Evolutionary conservation across 2,113 vertebrate species (phyloP).

Genomic region (Penelope pileata): DNA sequence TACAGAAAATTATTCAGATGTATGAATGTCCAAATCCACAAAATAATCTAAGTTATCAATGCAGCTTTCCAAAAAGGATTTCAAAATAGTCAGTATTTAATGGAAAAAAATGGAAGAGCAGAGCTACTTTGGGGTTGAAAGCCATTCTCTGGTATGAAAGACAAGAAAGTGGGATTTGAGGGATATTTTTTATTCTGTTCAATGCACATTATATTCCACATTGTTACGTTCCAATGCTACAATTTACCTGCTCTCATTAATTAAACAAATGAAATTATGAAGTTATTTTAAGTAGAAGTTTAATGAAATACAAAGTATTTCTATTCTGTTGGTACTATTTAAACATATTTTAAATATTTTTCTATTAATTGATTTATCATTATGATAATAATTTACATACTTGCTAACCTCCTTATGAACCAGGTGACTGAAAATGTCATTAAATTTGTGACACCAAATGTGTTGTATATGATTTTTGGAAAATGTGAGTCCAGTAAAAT

Average conservation of each 20-base stretch:
- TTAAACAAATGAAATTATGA: not conserved
- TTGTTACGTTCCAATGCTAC: not conserved
- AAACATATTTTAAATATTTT: not conserved
- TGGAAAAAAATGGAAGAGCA: not conserved
- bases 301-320: not conserved
- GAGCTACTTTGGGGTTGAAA: not conserved
- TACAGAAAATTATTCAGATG: not conserved
- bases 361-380: not conserved
- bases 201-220: not conserved
- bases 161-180: not conserved
- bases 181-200: not conserved
- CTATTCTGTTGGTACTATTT: not conserved
- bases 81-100: not conserved
- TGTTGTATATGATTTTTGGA: not conserved
- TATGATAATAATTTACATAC: not conserved
- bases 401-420: not conserved
- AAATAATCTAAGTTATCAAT: not conserved
- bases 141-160: not conserved
- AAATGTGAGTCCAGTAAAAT: not conserved
- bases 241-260: not conserved
- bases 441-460: not conserved
- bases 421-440: not conserved
- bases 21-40: not conserved
- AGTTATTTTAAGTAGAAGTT: not conserved
- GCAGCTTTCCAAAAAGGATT: fast-evolving